Percentiles rank a stretch among this genome's conserved stretches.
Evolutionary conservation across 2,113 vertebrate species (phyloP).

Genomic region (Mobula hypostoma): DNA sequence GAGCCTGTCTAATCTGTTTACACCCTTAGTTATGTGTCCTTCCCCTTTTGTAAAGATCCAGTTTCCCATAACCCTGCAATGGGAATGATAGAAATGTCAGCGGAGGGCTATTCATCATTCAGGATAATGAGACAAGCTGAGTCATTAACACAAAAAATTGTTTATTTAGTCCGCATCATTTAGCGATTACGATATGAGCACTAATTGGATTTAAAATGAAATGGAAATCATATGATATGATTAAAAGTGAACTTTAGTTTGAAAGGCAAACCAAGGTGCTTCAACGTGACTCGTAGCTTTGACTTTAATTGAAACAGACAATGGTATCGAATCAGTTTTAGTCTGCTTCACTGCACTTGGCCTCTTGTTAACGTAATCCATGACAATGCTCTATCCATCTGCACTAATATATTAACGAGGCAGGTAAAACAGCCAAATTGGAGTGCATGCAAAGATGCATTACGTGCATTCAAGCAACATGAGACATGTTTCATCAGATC

Average conservation of each 20-base stretch:
- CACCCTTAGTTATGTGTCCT: not conserved
- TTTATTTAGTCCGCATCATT: not conserved
- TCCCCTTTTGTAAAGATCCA: not conserved
- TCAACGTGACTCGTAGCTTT: not conserved
- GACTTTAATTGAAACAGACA: slow-evolving; percentile 33
- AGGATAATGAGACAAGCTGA: not conserved
- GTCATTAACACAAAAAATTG: not conserved
- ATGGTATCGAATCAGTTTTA: slow-evolving; percentile 22
- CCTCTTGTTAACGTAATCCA: not conserved
- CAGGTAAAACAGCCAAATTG: not conserved
- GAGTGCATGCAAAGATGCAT: not conserved
- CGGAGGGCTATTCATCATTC: not conserved
- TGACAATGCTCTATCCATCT: not conserved
- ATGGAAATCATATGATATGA: not conserved
- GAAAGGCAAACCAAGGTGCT: slow-evolving; percentile 33
- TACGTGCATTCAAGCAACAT: not conserved
- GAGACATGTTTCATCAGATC: not conserved
- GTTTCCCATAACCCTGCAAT: slow-evolving; percentile 22
- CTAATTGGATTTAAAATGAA: slow-evolving; percentile 1
- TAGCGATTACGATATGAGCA: not conserved
- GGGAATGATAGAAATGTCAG: not conserved
- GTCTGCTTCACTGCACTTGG: slow-evolving; percentile 16
- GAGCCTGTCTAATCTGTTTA: slow-evolving; percentile 23
- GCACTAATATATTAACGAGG: not conserved
- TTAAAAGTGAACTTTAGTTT: slow-evolving; percentile 7